phyloP scores from a whole-genome alignment of 2,888 invertebrate species.

The Camptogramma bilineatum region DNA sequence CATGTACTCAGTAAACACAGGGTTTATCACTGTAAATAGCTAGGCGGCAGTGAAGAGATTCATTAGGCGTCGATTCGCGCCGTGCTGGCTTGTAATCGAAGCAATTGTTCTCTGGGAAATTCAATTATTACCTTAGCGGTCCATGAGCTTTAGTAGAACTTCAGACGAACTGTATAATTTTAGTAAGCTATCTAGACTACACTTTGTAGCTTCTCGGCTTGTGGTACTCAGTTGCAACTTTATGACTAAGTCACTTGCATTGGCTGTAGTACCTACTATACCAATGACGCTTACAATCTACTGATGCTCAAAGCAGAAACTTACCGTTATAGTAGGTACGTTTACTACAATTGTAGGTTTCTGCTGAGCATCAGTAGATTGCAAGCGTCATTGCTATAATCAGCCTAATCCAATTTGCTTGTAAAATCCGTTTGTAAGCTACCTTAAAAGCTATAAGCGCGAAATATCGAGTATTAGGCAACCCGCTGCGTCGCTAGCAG shows the following conservation, averaged over 20 bases:
- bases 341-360: too few relatives aligned
- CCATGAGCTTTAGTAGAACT: neutral
- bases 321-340: too few relatives aligned
- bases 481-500: constrained; percentile 72
- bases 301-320: too few relatives aligned
- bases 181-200: constrained; percentile 3
- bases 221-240: neutral
- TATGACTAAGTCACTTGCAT: neutral
- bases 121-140: constrained; percentile 75
- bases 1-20: constrained; percentile 81
- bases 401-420: neutral
- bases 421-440: constrained; percentile 12
- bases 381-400: too few relatives aligned
- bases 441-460: constrained; percentile 59
- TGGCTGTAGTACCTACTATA: too few relatives aligned
- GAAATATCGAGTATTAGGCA: constrained; percentile 74
- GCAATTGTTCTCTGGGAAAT: constrained; percentile 84
- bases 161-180: constrained; percentile 13
- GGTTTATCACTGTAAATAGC: constrained; percentile 83
- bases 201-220: neutral
- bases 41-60: constrained; percentile 83
- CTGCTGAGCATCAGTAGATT: too few relatives aligned
- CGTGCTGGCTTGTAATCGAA: constrained; percentile 79
- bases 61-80: constrained; percentile 84
- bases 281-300: too few relatives aligned